phyloP scores from a whole-genome alignment of 1,140 invertebrate genomes.

The Sesamia nonagrioides region DNA sequence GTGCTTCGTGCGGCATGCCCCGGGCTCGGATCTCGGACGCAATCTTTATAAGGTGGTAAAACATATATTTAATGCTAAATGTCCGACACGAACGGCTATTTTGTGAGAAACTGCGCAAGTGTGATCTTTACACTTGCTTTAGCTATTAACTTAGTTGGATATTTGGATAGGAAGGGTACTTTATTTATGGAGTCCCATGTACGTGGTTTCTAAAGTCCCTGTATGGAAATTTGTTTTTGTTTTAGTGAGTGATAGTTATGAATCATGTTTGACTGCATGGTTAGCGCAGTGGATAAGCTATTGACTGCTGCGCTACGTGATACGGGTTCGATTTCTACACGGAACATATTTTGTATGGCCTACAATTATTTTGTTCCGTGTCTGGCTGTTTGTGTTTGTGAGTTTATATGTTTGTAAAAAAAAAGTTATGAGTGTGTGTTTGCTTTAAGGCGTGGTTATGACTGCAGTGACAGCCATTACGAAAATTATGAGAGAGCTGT shows the following conservation, averaged over 20 bases:
- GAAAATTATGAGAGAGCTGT: too few relatives aligned
- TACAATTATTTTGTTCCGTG: too few relatives aligned
- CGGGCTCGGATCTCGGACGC: conserved; percentile 78
- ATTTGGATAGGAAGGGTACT: conserved; percentile 7
- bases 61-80: conserved; percentile 87
- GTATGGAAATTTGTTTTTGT: background rate
- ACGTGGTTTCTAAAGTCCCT: background rate
- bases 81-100: conserved; percentile 71
- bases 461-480: too few relatives aligned
- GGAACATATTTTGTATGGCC: too few relatives aligned
- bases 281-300: too few relatives aligned
- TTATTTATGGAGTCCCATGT: background rate
- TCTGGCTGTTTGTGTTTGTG: too few relatives aligned
- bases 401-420: too few relatives aligned
- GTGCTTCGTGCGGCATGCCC: conserved; percentile 80
- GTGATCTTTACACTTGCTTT: conserved; percentile 59
- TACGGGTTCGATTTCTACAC: too few relatives aligned
- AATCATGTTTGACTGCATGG: too few relatives aligned
- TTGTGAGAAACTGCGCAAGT: conserved; percentile 67
- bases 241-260: background rate
- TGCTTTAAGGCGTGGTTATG: too few relatives aligned
- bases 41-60: conserved; percentile 87
- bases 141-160: conserved; percentile 14
- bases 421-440: too few relatives aligned
- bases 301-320: too few relatives aligned